phyloP scores from a whole-genome alignment of 2,113 vertebrate species.

The Telmatochromis bifrenatus region DNA sequence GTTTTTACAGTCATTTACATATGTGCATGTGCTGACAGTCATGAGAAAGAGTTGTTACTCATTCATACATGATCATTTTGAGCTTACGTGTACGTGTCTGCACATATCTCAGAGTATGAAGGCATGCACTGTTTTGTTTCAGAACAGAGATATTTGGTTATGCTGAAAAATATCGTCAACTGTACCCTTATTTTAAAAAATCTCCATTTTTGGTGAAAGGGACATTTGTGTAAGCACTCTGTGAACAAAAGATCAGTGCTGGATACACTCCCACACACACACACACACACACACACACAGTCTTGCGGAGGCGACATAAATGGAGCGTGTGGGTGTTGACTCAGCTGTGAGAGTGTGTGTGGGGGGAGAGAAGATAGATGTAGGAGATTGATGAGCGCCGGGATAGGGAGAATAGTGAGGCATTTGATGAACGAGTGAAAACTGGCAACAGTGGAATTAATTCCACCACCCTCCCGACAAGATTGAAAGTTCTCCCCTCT shows the following conservation, averaged over 20 bases:
- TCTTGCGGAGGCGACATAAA: constrained; percentile 56
- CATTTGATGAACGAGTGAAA: constrained; percentile 73
- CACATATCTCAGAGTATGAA: not conserved
- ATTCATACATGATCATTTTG: not conserved
- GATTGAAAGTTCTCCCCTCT: constrained; percentile 65
- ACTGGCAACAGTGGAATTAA: constrained; percentile 68
- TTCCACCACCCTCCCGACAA: constrained; percentile 49
- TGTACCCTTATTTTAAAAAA: not conserved
- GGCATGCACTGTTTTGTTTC: not conserved
- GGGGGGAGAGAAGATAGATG: constrained; percentile 24
- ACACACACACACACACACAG: not conserved
- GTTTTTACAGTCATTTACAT: not conserved
- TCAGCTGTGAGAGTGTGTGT: constrained; percentile 63
- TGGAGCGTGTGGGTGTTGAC: constrained; percentile 71
- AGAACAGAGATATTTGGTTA: not conserved
- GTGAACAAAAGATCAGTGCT: constrained; percentile 22
- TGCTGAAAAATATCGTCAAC: not conserved
- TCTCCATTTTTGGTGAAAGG: not conserved
- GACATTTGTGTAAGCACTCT: not conserved
- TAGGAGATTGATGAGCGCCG: constrained; percentile 58
- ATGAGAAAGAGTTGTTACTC: not conserved
- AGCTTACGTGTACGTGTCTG: not conserved
- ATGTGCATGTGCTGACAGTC: not conserved
- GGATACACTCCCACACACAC: not conserved
- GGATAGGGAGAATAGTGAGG: constrained; percentile 59